A percentile compares a stretch with the other conserved stretches of the same genome.
phyloP scores from a whole-genome alignment of 1,140 invertebrate species.

The Cydia splendana region DNA sequence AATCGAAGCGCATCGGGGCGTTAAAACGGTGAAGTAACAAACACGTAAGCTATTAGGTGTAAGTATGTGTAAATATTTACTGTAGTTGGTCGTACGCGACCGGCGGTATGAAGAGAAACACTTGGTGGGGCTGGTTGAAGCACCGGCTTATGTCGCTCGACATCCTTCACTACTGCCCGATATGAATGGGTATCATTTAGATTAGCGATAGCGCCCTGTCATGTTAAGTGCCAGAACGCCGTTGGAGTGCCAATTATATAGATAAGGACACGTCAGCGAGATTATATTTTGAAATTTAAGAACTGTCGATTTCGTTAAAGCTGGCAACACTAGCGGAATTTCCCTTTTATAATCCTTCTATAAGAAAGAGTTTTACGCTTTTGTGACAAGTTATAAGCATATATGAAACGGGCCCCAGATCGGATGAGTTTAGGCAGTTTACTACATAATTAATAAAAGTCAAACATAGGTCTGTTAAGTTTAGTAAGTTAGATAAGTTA shows the following conservation, averaged over 20 bases:
- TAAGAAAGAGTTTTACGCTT: no score
- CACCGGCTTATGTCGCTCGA: slow-evolving; percentile 49
- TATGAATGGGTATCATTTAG: slow-evolving; percentile 20
- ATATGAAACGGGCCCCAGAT: no score
- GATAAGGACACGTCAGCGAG: slow-evolving; percentile 3
- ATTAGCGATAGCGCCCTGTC: slow-evolving; percentile 4
- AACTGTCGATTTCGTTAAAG: background rate
- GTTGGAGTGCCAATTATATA: background rate
- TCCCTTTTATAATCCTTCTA: no score
- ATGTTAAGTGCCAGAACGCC: background rate
- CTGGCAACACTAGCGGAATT: no score
- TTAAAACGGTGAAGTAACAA: slow-evolving; percentile 7
- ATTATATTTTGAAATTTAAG: background rate
- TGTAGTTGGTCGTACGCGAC: slow-evolving; percentile 43
- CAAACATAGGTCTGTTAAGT: no score
- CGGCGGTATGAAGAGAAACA: slow-evolving; percentile 50
- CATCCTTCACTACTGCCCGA: slow-evolving; percentile 38
- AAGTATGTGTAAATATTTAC: slow-evolving; percentile 48
- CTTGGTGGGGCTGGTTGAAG: slow-evolving; percentile 47
- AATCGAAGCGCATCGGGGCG: slow-evolving; percentile 21
- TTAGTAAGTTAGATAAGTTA: no score
- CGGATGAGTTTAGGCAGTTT: no score
- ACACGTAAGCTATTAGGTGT: slow-evolving; percentile 26
- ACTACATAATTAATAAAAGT: no score
- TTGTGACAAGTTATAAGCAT: no score